A percentile compares a stretch with the other conserved stretches of the same genome.
phyloP scores from a whole-genome alignment of 2,113 vertebrate species.

The Pleuronectes platessa region DNA sequence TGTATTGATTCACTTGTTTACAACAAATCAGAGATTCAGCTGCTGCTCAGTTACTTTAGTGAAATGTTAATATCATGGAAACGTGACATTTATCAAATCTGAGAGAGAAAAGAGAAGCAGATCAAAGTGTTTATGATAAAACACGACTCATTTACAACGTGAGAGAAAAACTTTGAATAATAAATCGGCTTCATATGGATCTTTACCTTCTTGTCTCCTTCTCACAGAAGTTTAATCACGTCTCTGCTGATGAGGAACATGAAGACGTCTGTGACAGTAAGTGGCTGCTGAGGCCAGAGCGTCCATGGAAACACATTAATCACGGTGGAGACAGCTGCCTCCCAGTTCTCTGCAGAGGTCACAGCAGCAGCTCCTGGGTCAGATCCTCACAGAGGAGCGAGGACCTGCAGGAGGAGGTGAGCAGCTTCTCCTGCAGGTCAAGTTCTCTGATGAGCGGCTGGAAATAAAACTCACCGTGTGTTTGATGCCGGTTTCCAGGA shows the following conservation, averaged over 20 bases:
- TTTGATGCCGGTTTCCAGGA: neutral
- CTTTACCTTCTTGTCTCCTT: too few relatives aligned
- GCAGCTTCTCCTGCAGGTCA: neutral
- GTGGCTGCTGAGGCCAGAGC: neutral
- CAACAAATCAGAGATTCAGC: too few relatives aligned
- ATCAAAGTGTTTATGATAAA: neutral
- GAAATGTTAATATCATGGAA: too few relatives aligned
- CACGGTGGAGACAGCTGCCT: neutral
- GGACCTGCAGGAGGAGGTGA: too few relatives aligned
- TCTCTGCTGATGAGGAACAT: neutral
- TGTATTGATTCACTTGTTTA: too few relatives aligned
- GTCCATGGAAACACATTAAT: constrained; percentile 32
- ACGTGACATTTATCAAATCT: too few relatives aligned
- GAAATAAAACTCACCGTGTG: neutral
- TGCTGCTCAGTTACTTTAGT: too few relatives aligned
- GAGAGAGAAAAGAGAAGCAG: too few relatives aligned
- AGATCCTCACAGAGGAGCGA: too few relatives aligned
- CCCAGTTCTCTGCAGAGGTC: neutral
- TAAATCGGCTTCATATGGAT: too few relatives aligned
- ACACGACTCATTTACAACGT: neutral
- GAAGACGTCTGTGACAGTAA: neutral
- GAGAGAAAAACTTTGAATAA: neutral
- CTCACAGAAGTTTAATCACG: too few relatives aligned
- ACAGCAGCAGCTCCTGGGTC: too few relatives aligned
- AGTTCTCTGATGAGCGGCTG: neutral